These are phyloP conservation scores for Aix galericulata DNA, from an alignment of 2,113 vertebrate species.

Conservation along the genomic window DNA sequence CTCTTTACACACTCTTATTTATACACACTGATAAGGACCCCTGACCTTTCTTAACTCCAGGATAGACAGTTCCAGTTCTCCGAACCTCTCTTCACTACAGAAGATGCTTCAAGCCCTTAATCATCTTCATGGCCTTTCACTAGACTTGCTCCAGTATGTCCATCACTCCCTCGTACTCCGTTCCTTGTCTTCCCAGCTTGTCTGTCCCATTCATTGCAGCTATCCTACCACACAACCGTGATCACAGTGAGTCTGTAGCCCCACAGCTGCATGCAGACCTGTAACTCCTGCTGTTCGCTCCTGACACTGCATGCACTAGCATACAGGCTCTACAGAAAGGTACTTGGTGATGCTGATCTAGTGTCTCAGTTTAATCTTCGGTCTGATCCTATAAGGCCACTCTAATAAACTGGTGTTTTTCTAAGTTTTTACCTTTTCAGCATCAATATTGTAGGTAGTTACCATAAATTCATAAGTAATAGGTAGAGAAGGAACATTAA, in stretches of 20 bases:
- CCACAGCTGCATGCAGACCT: neutral
- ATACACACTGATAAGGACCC: neutral
- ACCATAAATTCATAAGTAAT: neutral
- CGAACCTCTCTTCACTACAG: neutral
- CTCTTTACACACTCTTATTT: neutral
- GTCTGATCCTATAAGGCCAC: neutral
- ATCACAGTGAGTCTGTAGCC: neutral
- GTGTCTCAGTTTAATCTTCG: neutral
- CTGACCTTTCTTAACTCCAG: neutral
- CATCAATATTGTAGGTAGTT: neutral
- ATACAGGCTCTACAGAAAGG: neutral
- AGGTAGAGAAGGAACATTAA: neutral
- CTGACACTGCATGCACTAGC: neutral
- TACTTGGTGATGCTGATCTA: neutral
- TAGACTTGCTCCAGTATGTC: neutral
- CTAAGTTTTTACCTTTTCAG: neutral
- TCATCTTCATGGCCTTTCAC: neutral
- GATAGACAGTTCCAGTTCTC: neutral
- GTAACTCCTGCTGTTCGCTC: neutral
- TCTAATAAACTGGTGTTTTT: neutral
- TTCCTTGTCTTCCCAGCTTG: neutral
- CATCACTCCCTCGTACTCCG: neutral
- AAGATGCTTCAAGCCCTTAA: neutral
- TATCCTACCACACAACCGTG: neutral
- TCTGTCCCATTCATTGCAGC: neutral